Evolutionary conservation across 2,113 vertebrate genomes (phyloP), one percentile per base, ranked within the genome.

Genomic region (Fregata magnificens): DNA sequence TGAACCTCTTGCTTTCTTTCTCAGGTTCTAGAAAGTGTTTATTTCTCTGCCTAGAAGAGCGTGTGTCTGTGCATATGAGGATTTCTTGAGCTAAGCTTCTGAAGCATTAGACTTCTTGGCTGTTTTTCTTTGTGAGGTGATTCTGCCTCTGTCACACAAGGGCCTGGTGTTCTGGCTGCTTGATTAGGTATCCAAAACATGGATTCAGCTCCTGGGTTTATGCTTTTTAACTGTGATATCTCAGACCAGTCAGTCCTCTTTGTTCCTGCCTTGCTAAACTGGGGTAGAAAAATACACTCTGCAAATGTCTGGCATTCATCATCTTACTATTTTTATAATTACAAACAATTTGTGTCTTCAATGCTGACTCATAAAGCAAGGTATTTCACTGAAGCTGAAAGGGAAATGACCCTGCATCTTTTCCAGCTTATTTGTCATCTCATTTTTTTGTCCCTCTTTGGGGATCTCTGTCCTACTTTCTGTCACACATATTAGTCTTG

Each of bases 401-500:
- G 70, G 70, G 81, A 95, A 94, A 80, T 89, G 91, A 93, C 89
- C 93, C 86, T 47, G 21, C 32, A 66, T 91, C 40, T 88, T 80
- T 79, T 71, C 44, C 49, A 65, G 40, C 26, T 88, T 85, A 50
- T 65, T 72, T 84, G 45, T 78, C 15, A 38, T 67, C 72, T 88
- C 62, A 25, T 38, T 81, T 88, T 79, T 50, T 92, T 1, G 0
- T 82, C 53, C 34, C 59, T 92, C 49, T 90, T 94, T 55, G 55
- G 76, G 90, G 47, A 94, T 92, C 17, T 94, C 53, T 94, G 87
- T 59, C 94, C 95, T 95, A 91, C 66, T 93, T 97, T 85, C 80
- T 82, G 44, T 85, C 70, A 71, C 76, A 34, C 9, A 3, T 36
- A 72, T 90, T 93, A 82, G 67, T 83, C 66, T 77, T 80, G 38